Evolutionary conservation across 2,797 vertebrate species (phyloP).

Genomic region (Microctenopoma steveboyesi): DNA sequence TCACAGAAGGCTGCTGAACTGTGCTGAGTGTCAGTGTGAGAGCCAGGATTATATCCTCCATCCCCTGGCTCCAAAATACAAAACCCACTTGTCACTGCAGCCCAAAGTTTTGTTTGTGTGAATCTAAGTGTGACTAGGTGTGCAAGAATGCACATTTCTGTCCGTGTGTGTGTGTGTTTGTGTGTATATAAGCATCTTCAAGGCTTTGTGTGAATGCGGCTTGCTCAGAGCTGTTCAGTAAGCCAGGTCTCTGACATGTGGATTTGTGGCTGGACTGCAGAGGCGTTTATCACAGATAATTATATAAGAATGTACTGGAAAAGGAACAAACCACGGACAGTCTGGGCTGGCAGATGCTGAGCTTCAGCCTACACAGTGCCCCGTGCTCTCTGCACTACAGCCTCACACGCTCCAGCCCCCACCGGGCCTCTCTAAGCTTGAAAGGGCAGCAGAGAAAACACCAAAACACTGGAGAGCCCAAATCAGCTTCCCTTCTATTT

Average conservation of each 20-base stretch:
- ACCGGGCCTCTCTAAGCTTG: slow-evolving; percentile 64
- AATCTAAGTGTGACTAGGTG: slow-evolving; percentile 59
- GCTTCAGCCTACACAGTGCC: slow-evolving; percentile 72
- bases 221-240: slow-evolving; percentile 66
- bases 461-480: slow-evolving; percentile 51
- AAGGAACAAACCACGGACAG: slow-evolving; percentile 75
- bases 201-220: slow-evolving; percentile 55
- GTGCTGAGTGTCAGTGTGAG: slow-evolving; percentile 74
- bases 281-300: slow-evolving; percentile 83
- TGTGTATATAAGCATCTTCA: slow-evolving; percentile 33
- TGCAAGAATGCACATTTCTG: slow-evolving; percentile 46
- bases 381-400: slow-evolving; percentile 58
- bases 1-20: slow-evolving; percentile 75
- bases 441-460: slow-evolving; percentile 66
- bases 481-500: slow-evolving; percentile 57
- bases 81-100: slow-evolving; percentile 69
- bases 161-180: slow-evolving; percentile 13
- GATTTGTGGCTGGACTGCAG: slow-evolving; percentile 78
- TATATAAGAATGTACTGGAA: slow-evolving; percentile 80
- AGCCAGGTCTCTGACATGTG: slow-evolving; percentile 75
- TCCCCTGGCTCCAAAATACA: slow-evolving; percentile 71
- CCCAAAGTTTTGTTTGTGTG: slow-evolving; percentile 69
- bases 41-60: slow-evolving; percentile 75
- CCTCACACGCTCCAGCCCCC: slow-evolving; percentile 66
- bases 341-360: slow-evolving; percentile 76